These are phyloP conservation scores for Ctenicera cuprea DNA, from an alignment of 2,888 invertebrate genomes.

Conservation along the genomic window DNA sequence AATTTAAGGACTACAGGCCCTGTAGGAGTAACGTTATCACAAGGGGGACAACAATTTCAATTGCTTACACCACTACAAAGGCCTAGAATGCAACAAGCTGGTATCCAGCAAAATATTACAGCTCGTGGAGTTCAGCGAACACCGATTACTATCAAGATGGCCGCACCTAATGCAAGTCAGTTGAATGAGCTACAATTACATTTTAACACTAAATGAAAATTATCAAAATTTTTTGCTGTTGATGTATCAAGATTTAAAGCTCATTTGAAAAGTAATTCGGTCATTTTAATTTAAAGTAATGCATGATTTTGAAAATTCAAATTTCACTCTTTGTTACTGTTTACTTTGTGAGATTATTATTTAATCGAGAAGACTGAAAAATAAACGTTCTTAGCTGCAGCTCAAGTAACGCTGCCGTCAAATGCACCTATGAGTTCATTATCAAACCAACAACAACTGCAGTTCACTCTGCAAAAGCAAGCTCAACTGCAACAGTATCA, in stretches of 20 bases:
- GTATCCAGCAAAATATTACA: slow-evolving; percentile 63
- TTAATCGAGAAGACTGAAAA: slow-evolving; percentile 53
- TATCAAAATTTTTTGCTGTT: slow-evolving; percentile 8
- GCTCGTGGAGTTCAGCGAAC: slow-evolving; percentile 68
- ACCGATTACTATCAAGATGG: slow-evolving; percentile 71
- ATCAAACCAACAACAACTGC: slow-evolving; percentile 63
- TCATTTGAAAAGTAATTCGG: slow-evolving; percentile 10
- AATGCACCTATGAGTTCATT: slow-evolving; percentile 60
- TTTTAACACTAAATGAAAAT: slow-evolving; percentile 60
- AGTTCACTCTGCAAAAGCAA: slow-evolving; percentile 66
- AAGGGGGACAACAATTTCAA: slow-evolving; percentile 68
- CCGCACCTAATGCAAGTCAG: slow-evolving; percentile 71
- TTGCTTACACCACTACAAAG: slow-evolving; percentile 69
- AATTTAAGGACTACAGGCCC: slow-evolving; percentile 65
- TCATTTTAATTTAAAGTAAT: slow-evolving; percentile 19
- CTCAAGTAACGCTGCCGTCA: slow-evolving; percentile 64
- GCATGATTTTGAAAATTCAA: slow-evolving; percentile 31
- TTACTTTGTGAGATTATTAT: slow-evolving; percentile 33
- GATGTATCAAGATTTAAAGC: slow-evolving; percentile 15
- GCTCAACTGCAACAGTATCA: slow-evolving; percentile 68
- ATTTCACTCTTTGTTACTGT: slow-evolving; percentile 25
- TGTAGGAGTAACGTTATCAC: slow-evolving; percentile 66
- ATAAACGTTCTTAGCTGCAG: slow-evolving; percentile 64
- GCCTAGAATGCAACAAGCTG: slow-evolving; percentile 65
- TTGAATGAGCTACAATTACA: slow-evolving; percentile 70